Conservation (phyloP, 2,888 invertebrate genomes). For the Lasioglossum oenotherae region DNA sequence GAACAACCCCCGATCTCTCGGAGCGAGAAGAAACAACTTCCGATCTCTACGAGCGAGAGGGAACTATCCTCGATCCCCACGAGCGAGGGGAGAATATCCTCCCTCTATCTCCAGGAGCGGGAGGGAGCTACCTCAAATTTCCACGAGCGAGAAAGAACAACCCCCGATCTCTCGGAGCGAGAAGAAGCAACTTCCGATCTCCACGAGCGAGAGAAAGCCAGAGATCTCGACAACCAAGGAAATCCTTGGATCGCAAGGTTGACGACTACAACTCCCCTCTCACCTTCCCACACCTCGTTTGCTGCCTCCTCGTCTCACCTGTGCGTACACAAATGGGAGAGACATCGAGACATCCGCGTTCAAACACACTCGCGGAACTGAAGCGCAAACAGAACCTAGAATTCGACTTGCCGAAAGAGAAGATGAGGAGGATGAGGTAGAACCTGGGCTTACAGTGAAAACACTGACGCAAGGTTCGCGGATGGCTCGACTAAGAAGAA, state of each 20-base stretch:
- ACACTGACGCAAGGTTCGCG: neutral
- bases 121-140: too few relatives aligned
- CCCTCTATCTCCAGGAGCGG: too few relatives aligned
- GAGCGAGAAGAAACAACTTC: too few relatives aligned
- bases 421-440: neutral
- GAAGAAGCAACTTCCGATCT: too few relatives aligned
- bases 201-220: neutral
- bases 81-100: too few relatives aligned
- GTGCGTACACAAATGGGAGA: slow-evolving; percentile 25
- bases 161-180: too few relatives aligned
- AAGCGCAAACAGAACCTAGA: slow-evolving; percentile 59
- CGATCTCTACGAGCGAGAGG: too few relatives aligned
- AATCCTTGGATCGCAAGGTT: neutral
- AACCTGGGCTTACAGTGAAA: neutral
- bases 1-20: too few relatives aligned
- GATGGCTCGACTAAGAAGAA: neutral
- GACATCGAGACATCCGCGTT: slow-evolving; percentile 54
- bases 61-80: too few relatives aligned
- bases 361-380: slow-evolving; percentile 54
- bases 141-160: too few relatives aligned
- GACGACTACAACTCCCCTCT: neutral
- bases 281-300: neutral
- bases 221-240: neutral
- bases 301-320: neutral
- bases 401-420: neutral